Base-by-base conservation (phyloP, 2,797 vertebrate species). In the Lithobates pipiens region DNA sequence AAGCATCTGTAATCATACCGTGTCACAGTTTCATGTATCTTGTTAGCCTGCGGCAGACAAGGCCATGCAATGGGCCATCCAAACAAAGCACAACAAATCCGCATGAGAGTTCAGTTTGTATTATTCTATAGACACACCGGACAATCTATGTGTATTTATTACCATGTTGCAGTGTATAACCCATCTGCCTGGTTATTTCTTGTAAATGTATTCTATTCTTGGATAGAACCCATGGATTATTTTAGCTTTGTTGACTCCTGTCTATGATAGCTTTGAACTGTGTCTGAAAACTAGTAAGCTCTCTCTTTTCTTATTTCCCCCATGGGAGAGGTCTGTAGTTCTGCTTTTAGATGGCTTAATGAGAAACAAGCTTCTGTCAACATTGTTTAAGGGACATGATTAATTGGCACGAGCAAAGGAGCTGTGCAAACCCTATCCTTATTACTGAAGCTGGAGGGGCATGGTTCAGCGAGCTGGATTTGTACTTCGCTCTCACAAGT, bases 241-340 rank as follows among this genome's bases (percentile, higher is more conserved):
- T 82, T 82, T 36, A 29, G 69, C 57, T 27, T 63, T 42, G 50
- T 70, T 82, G 70, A 82, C 70, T 81, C 34, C 32, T 36, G 61
- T 83, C 71, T 92, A 88, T 85, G 75, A 89, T 89, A 83, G 80
- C 88, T 89, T 93, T 93, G 91, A 91, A 91, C 88, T 90, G 36
- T 88, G 84, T 89, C 91, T 93, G 91, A 89, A 91, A 93, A 92
- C 86, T 91, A 92, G 91, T 91, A 90, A 84, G 81, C 65, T 91
- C 67, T 46, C 79, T 63, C 27, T 15, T 5, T 91, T 90, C 76
- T 89, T 86, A 88, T 90, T 90, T 91, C 83, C 87, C 93, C 91
- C 89, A 87, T 88, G 91, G 90, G 91, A 88, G 83, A 76, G 85
- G 77, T 90, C 85, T 91, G 81, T 85, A 89, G 90, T 90, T 89